Conservation (phyloP, 1,140 invertebrate genomes). For the Chionoecetes opilio region DNA sequence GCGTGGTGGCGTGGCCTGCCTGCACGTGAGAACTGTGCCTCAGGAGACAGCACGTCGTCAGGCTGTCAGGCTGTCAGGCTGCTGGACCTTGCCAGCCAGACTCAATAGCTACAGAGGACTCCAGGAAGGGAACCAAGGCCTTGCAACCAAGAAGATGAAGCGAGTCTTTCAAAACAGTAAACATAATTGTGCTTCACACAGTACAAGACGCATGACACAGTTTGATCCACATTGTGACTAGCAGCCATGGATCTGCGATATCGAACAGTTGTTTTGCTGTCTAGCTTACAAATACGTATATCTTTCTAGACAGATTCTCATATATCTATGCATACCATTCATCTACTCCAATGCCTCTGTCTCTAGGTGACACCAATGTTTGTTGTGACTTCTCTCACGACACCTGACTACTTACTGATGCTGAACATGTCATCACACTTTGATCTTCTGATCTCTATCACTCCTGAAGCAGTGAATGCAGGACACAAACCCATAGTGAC, state of each 20-base stretch:
- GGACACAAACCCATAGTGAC: background rate
- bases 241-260: background rate
- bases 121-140: background rate
- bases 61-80: background rate
- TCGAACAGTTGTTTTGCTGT: background rate
- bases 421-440: constrained; percentile 1
- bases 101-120: background rate
- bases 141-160: background rate
- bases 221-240: background rate
- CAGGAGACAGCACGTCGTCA: background rate
- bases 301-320: constrained; percentile 48
- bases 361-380: constrained; percentile 31
- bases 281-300: constrained; percentile 31
- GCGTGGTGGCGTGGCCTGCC: background rate
- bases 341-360: constrained; percentile 37
- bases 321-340: constrained; percentile 24
- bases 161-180: background rate
- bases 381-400: constrained; percentile 13
- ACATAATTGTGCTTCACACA: background rate
- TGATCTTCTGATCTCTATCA: constrained; percentile 42
- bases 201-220: background rate
- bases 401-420: background rate
- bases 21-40: background rate
- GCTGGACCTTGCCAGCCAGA: background rate
- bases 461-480: constrained; percentile 33